Evolutionary conservation across 2,113 vertebrate genomes (phyloP), one percentile per base, ranked within the genome.

Genomic region (Poicephalus meyeri): DNA sequence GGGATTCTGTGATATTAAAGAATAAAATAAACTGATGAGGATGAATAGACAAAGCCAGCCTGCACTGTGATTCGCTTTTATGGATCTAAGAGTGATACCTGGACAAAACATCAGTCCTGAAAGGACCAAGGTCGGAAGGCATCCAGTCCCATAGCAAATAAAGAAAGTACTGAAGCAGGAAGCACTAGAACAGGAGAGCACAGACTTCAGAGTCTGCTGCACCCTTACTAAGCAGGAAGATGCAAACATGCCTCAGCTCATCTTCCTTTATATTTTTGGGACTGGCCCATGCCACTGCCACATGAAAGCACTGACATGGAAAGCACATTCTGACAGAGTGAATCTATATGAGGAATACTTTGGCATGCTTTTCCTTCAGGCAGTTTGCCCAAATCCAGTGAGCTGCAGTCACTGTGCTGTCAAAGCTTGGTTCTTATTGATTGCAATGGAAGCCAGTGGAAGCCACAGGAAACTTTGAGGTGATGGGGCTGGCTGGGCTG

Each of bases 131-230:
- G 25, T 3, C n/a, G 39, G 56, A n/a, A 26, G 12, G 25, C 2
- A 10, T 9, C 31, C 85, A 70, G 3, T 14, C 35, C 74, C 26
- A 1, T 0, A 9, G 33, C 17, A 42, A 44, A 15, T 0, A 21
- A 11, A 23, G 16, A 9, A 20, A 2, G 2, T 24, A 5, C 1
- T 0, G 1, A 60, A 9, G 0, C 26, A 33, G 80, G 23, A 25
- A 50, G 24, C 24, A 4, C 2, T 0, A 1, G 65, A 8, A 0
- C 20, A 33, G 76, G 16, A 23, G 24, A 10, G 60, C 20, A 14
- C 52, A 15, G 64, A 60, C 2, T 68, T 5, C 9, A 0, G 31
- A 25, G 11, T 8, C 25, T 24, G 18, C 68, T 4, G 1, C 31
- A 5, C 13, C 21, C 46, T 42, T 16, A 0, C 31, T 26, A 5